These are phyloP conservation scores for Ischnura elegans DNA, from an alignment of 2,888 invertebrate species.

Conservation along the genomic window DNA sequence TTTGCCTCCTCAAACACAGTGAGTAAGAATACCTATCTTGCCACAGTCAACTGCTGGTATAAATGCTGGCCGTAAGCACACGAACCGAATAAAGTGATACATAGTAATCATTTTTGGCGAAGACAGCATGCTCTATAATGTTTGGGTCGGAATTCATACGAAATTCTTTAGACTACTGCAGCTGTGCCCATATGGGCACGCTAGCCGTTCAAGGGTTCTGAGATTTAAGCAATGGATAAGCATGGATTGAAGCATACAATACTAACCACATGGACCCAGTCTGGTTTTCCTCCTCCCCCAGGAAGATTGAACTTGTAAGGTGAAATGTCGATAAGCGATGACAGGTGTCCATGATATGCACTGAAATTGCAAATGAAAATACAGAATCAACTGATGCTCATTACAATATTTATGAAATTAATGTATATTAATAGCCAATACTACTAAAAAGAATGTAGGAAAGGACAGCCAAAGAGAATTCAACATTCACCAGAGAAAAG, in stretches of 20 bases:
- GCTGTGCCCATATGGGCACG: no score
- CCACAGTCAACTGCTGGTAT: no score
- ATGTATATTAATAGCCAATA: background rate
- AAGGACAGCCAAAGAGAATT: background rate
- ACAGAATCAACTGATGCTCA: background rate
- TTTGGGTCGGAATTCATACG: no score
- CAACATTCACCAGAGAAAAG: background rate
- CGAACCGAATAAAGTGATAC: no score
- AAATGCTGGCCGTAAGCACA: no score
- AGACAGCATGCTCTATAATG: no score
- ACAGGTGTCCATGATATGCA: slow-evolving; percentile 99
- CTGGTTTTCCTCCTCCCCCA: slow-evolving; percentile 89
- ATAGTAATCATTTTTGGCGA: no score
- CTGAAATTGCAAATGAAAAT: slow-evolving; percentile 80
- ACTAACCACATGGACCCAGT: slow-evolving; percentile 94
- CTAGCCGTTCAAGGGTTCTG: no score
- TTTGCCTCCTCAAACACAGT: no score
- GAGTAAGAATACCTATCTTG: no score
- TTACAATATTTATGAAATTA: background rate
- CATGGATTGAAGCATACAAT: slow-evolving; percentile 69
- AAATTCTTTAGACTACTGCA: no score
- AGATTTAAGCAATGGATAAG: no score
- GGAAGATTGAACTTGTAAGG: slow-evolving; percentile 98
- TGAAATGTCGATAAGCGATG: slow-evolving; percentile 97
- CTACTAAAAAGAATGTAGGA: background rate